Conservation (phyloP, 2,888 invertebrate genomes). For the Orthosia cruda region DNA sequence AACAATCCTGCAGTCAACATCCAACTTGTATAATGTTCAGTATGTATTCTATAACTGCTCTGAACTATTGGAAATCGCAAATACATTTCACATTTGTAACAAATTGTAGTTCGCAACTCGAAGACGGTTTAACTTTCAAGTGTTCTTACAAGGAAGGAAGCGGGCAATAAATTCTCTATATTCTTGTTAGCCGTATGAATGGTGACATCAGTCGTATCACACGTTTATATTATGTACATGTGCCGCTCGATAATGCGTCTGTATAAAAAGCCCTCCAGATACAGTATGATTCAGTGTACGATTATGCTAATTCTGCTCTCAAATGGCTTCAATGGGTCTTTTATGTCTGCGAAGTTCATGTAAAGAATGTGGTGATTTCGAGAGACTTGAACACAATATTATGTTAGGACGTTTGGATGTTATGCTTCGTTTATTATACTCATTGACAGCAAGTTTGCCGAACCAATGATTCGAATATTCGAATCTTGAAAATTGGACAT, state of each 20-base stretch:
- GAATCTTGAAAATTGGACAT: constrained; percentile 43
- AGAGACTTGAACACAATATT: constrained; percentile 36
- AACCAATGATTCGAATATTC: constrained; percentile 54
- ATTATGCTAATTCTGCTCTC: constrained; percentile 58
- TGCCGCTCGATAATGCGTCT: constrained; percentile 50
- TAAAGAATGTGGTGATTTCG: constrained; percentile 40
- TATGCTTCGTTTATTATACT: constrained; percentile 20
- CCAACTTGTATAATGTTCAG: constrained; percentile 19
- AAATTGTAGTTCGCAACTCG: constrained; percentile 50
- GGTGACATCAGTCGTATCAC: constrained; percentile 61
- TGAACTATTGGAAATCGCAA: constrained; percentile 49
- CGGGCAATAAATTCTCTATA: constrained; percentile 58
- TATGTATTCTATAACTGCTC: constrained; percentile 13
- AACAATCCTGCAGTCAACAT: constrained; percentile 10
- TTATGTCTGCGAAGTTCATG: constrained; percentile 37
- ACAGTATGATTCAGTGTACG: constrained; percentile 57
- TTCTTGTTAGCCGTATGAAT: constrained; percentile 60
- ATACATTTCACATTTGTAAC: constrained; percentile 48
- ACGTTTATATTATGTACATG: constrained; percentile 59
- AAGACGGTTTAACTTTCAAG: constrained; percentile 48
- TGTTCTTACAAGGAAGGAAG: constrained; percentile 58
- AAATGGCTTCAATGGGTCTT: constrained; percentile 44
- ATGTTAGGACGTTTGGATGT: constrained; percentile 21
- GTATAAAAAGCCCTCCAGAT: constrained; percentile 58
- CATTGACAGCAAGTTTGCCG: constrained; percentile 49